These are phyloP conservation scores for Aphodius granarius DNA, from an alignment of 2,888 invertebrate species.

Conservation along the genomic window DNA sequence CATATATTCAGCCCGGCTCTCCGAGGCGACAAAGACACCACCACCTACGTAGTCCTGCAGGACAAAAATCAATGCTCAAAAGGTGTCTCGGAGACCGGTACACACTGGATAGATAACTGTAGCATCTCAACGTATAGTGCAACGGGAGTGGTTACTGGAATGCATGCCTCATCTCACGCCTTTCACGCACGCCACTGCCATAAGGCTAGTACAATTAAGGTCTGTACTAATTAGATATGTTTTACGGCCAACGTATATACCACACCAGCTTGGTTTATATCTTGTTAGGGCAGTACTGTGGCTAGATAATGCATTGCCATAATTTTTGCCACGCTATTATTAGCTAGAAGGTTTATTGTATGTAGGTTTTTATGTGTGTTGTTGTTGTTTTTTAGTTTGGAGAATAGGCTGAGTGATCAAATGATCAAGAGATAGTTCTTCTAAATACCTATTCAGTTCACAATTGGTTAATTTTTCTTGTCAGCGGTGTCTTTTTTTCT, in stretches of 20 bases:
- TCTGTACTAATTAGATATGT: not conserved
- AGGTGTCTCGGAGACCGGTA: not conserved
- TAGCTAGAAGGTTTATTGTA: no score
- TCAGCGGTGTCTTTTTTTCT: not conserved
- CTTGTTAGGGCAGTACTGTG: not conserved
- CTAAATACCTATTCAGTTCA: not conserved
- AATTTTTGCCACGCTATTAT: no score
- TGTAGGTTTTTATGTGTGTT: not conserved
- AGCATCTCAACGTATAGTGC: not conserved
- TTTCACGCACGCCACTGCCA: not conserved
- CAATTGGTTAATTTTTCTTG: not conserved
- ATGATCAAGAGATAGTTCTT: not conserved
- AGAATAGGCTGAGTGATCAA: not conserved
- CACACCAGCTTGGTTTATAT: not conserved
- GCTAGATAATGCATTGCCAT: not conserved
- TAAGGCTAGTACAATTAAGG: not conserved
- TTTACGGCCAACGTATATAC: not conserved
- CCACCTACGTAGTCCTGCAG: not conserved
- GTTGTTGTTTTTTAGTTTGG: not conserved
- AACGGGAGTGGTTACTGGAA: not conserved
- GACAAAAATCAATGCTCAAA: not conserved
- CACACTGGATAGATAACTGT: not conserved
- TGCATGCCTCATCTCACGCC: not conserved
- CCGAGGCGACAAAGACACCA: not conserved
- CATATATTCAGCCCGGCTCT: not conserved